phyloP scores from a whole-genome alignment of 2,113 vertebrate genomes.

The Helogale parvula region DNA sequence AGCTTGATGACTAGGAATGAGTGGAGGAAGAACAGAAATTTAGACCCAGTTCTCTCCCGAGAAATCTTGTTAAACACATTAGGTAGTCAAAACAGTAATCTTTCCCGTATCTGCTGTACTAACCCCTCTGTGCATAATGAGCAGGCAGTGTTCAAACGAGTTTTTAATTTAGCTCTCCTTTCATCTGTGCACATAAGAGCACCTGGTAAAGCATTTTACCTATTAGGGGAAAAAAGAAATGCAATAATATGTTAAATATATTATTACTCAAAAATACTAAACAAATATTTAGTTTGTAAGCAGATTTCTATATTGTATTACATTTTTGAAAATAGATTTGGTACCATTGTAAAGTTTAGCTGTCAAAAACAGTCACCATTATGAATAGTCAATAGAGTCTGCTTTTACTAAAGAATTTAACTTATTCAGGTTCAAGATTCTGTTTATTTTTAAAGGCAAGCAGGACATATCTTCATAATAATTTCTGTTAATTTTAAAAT shows the following conservation, averaged over 20 bases:
- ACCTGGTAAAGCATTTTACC: conserved; percentile 75
- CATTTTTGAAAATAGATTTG: conserved; percentile 79
- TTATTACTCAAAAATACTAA: conserved; percentile 78
- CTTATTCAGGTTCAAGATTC: conserved; percentile 79
- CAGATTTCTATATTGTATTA: conserved; percentile 76
- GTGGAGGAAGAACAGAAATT: conserved; percentile 74
- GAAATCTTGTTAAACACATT: conserved; percentile 71
- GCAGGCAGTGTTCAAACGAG: conserved; percentile 77
- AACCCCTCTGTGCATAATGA: conserved; percentile 68
- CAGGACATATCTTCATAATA: conserved; percentile 67
- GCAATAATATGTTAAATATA: conserved; percentile 77
- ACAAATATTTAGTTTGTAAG: conserved; percentile 83
- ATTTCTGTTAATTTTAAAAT: conserved; percentile 72
- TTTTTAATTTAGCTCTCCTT: conserved; percentile 74
- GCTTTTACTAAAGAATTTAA: conserved; percentile 81
- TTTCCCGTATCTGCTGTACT: conserved; percentile 69
- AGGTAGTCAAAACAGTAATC: conserved; percentile 76
- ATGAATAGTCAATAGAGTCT: conserved; percentile 75
- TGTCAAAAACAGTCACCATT: conserved; percentile 67
- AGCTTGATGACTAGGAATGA: conserved; percentile 76
- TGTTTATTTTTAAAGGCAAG: conserved; percentile 80
- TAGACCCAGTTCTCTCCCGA: conserved; percentile 73
- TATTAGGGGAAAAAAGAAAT: conserved; percentile 70
- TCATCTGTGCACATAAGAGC: conserved; percentile 76
- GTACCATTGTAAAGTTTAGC: conserved; percentile 77